Conservation (phyloP, 2,797 vertebrate genomes). For the Hydrophis major region DNA sequence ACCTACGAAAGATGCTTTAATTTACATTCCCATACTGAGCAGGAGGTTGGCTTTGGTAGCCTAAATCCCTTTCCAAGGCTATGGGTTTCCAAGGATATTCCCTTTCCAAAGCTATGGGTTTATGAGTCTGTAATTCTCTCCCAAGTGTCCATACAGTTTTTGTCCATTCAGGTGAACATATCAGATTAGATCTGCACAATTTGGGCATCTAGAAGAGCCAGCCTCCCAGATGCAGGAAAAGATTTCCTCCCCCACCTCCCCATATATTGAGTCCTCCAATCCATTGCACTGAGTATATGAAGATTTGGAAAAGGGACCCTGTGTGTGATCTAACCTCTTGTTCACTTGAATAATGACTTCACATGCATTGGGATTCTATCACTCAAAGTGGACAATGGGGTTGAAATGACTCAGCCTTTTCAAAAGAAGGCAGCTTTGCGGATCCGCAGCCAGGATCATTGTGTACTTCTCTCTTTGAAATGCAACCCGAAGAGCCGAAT, state of each 20-base stretch:
- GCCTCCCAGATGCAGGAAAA: not conserved
- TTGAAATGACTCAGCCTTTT: not conserved
- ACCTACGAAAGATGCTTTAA: not conserved
- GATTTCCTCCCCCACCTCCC: not conserved
- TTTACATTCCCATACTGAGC: not conserved
- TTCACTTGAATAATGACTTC: not conserved
- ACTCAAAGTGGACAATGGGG: too few relatives aligned
- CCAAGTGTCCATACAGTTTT: not conserved
- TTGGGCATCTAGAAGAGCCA: not conserved
- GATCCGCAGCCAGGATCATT: not conserved
- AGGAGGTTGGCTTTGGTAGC: not conserved
- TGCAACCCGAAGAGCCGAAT: too few relatives aligned
- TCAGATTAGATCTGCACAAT: not conserved
- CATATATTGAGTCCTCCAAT: not conserved
- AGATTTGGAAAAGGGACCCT: too few relatives aligned
- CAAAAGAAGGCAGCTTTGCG: not conserved
- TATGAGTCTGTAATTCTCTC: not conserved
- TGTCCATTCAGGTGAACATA: not conserved
- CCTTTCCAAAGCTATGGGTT: not conserved
- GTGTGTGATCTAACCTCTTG: too few relatives aligned
- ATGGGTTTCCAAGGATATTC: not conserved
- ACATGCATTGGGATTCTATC: not conserved
- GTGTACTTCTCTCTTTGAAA: accelerated
- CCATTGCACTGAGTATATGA: not conserved
- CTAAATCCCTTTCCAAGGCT: not conserved